Evolutionary conservation across 2,888 invertebrate genomes (phyloP), one percentile per base, ranked within the genome.

Genomic region (Euphydryas editha): DNA sequence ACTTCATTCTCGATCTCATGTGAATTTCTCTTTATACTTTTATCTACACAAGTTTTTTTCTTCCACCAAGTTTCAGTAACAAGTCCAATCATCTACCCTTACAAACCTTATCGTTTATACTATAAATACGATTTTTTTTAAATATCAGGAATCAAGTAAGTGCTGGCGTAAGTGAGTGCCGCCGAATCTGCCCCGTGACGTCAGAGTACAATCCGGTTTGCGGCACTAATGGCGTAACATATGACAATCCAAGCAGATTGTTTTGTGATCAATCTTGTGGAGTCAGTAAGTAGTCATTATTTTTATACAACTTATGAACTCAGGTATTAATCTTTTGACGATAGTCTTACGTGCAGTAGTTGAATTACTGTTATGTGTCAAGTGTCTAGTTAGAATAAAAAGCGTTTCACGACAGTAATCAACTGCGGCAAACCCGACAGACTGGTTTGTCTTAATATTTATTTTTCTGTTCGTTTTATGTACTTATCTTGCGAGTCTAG

Each of bases 201-300:
- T 57, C 81, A 0, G 83, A 90, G 64, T 93, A 88, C 75, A 90
- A 90, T 72, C 93, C 93, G 0, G 87, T 92, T 0, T 93, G 92
- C 72, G 93, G 90, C 4, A 80, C 81, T 4, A 81, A 92, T 65
- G 79, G 80, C 15, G 75, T 80, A n/a, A 88, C 86, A 0, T 93
- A 92, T 71, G 73, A 74, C 37, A 93, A 93, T 68, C 81, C 81
- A 21, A 84, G 85, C 17, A 75, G 78, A n/a, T 72, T 93, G n/a
- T 71, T 73, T 13, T 93, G 93, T 66, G 90, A 90, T 1, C 77
- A 76, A 58, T 70, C 73, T 42, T 93, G 93, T 76, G 93, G 93
- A 70, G 67, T 81, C 36, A 74, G 93, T 93, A 76, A 87, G 88
- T 80, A 69, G 61, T 36, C 20, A 37, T 51, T 56, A 30, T 36